Evolutionary conservation across 37 sponge, comb jelly and placozoan species (phyloP), one percentile per base, ranked within the genome.

Genomic region (Aplysina aerophoba): DNA sequence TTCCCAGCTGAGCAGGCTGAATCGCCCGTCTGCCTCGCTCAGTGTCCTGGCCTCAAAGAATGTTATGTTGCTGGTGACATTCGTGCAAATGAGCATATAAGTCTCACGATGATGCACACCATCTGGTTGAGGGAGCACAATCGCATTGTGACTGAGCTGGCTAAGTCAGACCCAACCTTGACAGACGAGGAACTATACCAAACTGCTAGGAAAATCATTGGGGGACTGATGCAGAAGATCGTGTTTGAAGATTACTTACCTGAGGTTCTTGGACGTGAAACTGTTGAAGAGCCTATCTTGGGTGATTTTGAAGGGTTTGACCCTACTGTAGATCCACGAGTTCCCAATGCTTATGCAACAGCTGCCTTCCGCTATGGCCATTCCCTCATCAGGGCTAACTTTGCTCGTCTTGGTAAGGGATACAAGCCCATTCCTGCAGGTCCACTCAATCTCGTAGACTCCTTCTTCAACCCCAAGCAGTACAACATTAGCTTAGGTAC

Each of bases 351-450:
- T 22, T 96, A 93, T 73, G 90, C 93, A 2, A 85, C 88, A 21
- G 97, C 97, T 62, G 97, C 97, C 8, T 96, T 79, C 67, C 84
- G 97, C 1, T 89, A 72, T 72, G 97, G 97, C 1, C 97, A 96
- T 85, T 88, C 88, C 54, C 91, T 87, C 5, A 87, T 96, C 0
- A 82, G 82, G 15, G 81, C 86, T 0, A 8, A 37, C 5, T 92
- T 94, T 64, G 82, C 62, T 19, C 88, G 94, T 33, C 73, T 94
- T 36, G 80, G 81, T 82, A 41, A 0, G 0, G 53, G 85, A 19
- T 87, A 67, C 37, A 37, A 61, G 20, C 69, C 83, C 3, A 11
- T 83, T 30, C 20, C 85, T 22, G 75, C 82, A 24, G 92, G 92
- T 17, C 85, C 85, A 28, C 85, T 96, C 0, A 67, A 59, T 35